Evolutionary conservation across 2,797 vertebrate genomes (phyloP).

Genomic region (Platalea minor): DNA sequence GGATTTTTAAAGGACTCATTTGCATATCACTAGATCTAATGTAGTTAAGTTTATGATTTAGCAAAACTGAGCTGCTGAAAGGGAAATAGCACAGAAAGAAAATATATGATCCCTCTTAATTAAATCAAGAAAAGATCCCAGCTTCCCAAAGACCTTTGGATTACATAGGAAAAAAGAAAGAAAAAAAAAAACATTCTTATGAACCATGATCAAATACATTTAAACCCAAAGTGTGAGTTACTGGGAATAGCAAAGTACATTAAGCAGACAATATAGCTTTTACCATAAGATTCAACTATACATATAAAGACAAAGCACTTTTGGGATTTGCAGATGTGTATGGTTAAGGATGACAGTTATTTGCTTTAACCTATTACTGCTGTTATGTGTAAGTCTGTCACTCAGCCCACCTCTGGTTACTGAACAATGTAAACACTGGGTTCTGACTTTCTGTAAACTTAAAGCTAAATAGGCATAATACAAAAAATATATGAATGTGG

Average conservation of each 20-base stretch:
- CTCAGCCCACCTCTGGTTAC: neutral
- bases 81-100: neutral
- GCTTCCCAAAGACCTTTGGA: neutral
- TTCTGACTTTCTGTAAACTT: neutral
- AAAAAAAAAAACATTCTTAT: neutral
- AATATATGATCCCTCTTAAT: neutral
- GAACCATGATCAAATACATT: neutral
- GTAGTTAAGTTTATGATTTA: slow-evolving; percentile 13
- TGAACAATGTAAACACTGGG: neutral
- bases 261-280: neutral
- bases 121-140: neutral
- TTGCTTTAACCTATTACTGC: neutral
- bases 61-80: slow-evolving; percentile 10
- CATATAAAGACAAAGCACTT: neutral
- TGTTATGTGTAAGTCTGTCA: neutral
- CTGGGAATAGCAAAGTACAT: neutral
- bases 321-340: neutral
- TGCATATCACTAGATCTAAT: slow-evolving; percentile 10
- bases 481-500: rapidly evolving
- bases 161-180: rapidly evolving
- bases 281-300: neutral
- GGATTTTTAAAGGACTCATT: slow-evolving; percentile 45
- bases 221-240: neutral
- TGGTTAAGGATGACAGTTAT: neutral
- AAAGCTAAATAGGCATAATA: neutral